phyloP scores from a whole-genome alignment of 2,888 invertebrate species.

The Macrostomum cliftonense region DNA sequence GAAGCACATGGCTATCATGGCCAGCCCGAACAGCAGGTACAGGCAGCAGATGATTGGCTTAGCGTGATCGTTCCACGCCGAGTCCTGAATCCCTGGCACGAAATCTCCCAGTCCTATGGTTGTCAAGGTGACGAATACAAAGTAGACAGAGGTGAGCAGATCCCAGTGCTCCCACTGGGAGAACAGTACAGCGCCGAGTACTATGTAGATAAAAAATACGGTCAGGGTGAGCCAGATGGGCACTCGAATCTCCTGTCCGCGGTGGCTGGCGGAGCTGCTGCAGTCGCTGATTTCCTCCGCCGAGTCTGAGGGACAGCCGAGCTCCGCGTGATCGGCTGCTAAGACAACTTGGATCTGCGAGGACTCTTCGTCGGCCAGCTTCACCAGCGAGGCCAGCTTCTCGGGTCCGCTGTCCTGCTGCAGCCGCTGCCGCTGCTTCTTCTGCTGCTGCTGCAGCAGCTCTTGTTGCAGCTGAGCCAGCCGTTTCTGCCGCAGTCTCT shows the following conservation, averaged over 20 bases:
- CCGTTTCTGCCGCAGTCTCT: background rate
- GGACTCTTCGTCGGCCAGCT: too few relatives aligned
- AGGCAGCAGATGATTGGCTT: slow-evolving; percentile 9
- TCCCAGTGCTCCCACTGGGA: slow-evolving; percentile 10
- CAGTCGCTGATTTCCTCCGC: background rate
- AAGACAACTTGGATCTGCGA: too few relatives aligned
- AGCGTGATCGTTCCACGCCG: slow-evolving; percentile 6
- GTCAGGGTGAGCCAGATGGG: slow-evolving; percentile 11
- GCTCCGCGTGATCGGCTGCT: background rate
- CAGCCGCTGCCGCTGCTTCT: too few relatives aligned
- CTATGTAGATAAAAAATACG: slow-evolving; percentile 4
- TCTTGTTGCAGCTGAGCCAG: background rate
- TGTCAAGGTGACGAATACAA: slow-evolving; percentile 9
- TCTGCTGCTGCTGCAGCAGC: background rate
- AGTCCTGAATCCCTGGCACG: slow-evolving; percentile 5
- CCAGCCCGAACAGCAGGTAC: slow-evolving; percentile 10
- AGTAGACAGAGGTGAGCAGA: slow-evolving; percentile 8
- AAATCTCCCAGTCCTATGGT: slow-evolving; percentile 12
- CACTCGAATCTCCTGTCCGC: slow-evolving; percentile 7
- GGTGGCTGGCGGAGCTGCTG: too few relatives aligned
- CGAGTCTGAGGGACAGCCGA: background rate
- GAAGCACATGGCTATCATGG: slow-evolving; percentile 13
- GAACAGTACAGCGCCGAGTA: slow-evolving; percentile 7
- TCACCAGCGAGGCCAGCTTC: too few relatives aligned
- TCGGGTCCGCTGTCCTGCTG: too few relatives aligned